Conservation (phyloP, 1,140 invertebrate species). For the Macrobrachium nipponense region DNA sequence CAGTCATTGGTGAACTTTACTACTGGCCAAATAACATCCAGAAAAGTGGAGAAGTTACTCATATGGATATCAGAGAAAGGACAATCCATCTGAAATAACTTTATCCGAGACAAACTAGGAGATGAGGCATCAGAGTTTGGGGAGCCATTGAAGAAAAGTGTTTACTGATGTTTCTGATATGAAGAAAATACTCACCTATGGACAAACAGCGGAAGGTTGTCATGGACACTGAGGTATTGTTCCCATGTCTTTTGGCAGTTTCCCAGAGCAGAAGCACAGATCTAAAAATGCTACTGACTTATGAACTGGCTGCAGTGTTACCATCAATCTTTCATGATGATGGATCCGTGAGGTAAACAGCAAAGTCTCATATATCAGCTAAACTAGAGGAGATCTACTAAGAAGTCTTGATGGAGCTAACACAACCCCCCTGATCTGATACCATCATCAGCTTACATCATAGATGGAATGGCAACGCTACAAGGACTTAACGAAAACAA, state of each 20-base stretch:
- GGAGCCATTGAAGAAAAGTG: neutral
- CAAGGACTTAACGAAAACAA: too few relatives aligned
- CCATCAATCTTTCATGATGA: slow-evolving; percentile 10
- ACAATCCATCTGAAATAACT: neutral
- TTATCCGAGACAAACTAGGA: neutral
- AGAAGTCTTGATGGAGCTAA: neutral
- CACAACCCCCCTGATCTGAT: neutral
- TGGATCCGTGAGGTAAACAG: neutral
- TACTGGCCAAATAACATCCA: neutral
- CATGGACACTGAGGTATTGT: neutral
- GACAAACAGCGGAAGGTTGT: neutral
- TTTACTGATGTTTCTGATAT: neutral
- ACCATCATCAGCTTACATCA: too few relatives aligned
- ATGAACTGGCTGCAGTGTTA: neutral
- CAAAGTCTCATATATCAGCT: neutral
- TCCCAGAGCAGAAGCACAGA: neutral
- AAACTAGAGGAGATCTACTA: neutral
- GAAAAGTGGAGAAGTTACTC: neutral
- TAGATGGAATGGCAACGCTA: too few relatives aligned
- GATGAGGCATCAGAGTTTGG: neutral
- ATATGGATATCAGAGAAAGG: neutral
- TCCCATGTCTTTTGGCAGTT: neutral
- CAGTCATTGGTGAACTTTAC: neutral
- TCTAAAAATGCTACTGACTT: neutral
- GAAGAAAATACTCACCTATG: neutral